Base-by-base conservation (phyloP, 2,797 vertebrate species). In the Liasis olivaceus region DNA sequence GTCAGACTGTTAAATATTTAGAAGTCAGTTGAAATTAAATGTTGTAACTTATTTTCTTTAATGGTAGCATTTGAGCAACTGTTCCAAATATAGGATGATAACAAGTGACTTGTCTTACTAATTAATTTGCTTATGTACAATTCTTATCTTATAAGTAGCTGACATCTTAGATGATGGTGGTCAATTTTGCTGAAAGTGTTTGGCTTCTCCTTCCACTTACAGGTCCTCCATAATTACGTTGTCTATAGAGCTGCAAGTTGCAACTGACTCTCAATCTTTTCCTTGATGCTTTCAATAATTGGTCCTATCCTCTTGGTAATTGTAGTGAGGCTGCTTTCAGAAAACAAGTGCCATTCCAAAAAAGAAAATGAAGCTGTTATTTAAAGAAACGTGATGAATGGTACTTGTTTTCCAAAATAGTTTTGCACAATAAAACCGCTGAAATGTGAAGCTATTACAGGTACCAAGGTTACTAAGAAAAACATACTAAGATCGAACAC, bases 51-150 rank as follows among this genome's bases (percentile, higher is more conserved):
- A 47, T 1, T 51, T 26, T 59, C 58, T 59, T 54, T 3, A 14
- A 85, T 87, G 51, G 22, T 36, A 81, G 1, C 90, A 14, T 84
- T 81, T 92, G 47, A 88, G 86, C 90, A 95, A 36, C 22, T 95
- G 8, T 54, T 86, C 22, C 13, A 31, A 28, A 60, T 92, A n/a
- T 31, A 28, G 12, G 4, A 15, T 28, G 15, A 89, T 28, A 12
- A 31, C 31, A 84, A 86, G 47, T 92, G 17, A 26, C 60, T 62
- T 77, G 1, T 36, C 36, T 14, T 26, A 85, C 22, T 36, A 90
- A 90, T 5, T 15, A 56, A 60, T 59, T n/a, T 58, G 69, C 12
- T 87, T 59, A 63, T 13, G 90, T 94, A 88, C 4, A 1, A 0
- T 94, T 94, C 60, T 51, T 54, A 63, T 14, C 2, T 86, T 88